phyloP scores from a whole-genome alignment of 2,888 invertebrate species.

The Aphodius granarius region DNA sequence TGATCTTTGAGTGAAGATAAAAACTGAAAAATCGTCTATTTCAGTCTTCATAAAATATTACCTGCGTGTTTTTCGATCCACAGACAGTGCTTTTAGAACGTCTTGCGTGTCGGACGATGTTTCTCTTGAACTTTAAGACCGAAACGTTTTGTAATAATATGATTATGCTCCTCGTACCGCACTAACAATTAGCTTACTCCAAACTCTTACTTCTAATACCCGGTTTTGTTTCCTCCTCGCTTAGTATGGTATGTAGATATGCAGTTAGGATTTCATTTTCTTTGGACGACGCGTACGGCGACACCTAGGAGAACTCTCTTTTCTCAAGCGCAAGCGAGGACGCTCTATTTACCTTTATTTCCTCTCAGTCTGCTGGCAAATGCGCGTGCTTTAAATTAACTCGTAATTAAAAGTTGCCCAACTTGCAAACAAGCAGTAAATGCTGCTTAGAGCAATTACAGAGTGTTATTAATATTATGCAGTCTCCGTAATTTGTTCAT shows the following conservation, averaged over 20 bases:
- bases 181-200: not conserved
- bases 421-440: not conserved
- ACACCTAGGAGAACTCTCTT: not conserved
- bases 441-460: not conserved
- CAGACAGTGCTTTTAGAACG: not conserved
- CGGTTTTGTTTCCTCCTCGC: not conserved
- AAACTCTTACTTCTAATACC: not conserved
- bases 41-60: not conserved
- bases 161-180: slow-evolving; percentile 3
- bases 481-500: not conserved
- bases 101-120: not conserved
- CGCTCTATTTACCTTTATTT: not conserved
- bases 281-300: too few relatives aligned
- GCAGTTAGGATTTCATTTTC: not conserved
- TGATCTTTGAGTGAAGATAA: too few relatives aligned
- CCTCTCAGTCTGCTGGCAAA: not conserved
- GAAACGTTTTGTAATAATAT: slow-evolving; percentile 10
- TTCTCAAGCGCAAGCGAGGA: not conserved
- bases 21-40: not conserved
- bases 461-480: not conserved
- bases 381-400: not conserved
- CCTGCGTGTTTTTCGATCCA: not conserved
- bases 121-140: slow-evolving; percentile 11
- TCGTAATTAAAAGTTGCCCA: not conserved
- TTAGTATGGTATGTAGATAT: not conserved